Percentiles rank a stretch among this genome's conserved stretches.
These are phyloP conservation scores for Abscondita cerata DNA, from an alignment of 2,888 invertebrate species.

Conservation along the genomic window DNA sequence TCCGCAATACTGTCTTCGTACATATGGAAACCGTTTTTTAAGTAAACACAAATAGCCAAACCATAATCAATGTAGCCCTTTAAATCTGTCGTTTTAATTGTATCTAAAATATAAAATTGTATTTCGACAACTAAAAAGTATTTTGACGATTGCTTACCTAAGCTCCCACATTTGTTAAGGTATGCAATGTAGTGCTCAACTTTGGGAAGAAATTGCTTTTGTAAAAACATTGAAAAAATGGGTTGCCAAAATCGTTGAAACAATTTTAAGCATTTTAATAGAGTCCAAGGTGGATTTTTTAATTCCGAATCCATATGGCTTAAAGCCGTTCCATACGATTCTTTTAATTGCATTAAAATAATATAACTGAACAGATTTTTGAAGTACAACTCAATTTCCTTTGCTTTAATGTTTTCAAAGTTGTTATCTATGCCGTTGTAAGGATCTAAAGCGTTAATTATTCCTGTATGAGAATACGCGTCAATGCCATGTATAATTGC, in stretches of 20 bases:
- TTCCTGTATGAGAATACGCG: constrained; percentile 46
- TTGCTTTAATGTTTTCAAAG: constrained; percentile 33
- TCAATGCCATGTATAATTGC: constrained; percentile 61
- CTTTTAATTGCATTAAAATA: constrained; percentile 65
- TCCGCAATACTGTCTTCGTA: constrained; percentile 30
- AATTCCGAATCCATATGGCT: constrained; percentile 59
- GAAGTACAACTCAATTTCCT: constrained; percentile 45
- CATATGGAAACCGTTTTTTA: constrained; percentile 35
- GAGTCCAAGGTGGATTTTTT: constrained; percentile 62
- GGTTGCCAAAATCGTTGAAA: constrained; percentile 68
- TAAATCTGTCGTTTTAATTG: constrained; percentile 27
- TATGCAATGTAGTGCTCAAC: constrained; percentile 46
- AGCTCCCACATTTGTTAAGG: constrained; percentile 25
- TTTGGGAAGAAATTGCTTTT: constrained; percentile 50
- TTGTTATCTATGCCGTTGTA: constrained; percentile 3
- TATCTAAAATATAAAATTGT: background rate
- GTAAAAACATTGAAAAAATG: constrained; percentile 61
- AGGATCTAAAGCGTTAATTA: constrained; percentile 32
- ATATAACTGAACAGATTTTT: constrained; percentile 45
- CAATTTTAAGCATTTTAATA: constrained; percentile 62
- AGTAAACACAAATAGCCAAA: constrained; percentile 38
- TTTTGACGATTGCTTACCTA: background rate
- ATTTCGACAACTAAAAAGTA: background rate
- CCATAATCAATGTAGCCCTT: constrained; percentile 35
- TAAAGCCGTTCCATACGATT: constrained; percentile 64